These are phyloP conservation scores for Chrysoperla carnea DNA, from an alignment of 1,140 invertebrate species.

Conservation along the genomic window DNA sequence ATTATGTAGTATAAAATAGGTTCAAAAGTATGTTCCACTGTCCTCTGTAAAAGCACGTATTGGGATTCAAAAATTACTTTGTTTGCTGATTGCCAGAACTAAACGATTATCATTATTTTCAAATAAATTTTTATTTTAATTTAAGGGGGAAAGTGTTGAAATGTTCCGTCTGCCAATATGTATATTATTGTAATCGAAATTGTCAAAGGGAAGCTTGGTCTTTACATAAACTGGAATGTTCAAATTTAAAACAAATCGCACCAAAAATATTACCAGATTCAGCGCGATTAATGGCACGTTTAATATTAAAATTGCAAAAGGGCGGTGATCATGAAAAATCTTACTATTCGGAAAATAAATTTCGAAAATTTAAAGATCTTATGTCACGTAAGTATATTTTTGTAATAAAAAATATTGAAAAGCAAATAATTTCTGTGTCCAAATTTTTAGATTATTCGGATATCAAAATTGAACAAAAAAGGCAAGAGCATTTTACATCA, in stretches of 20 bases:
- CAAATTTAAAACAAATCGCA: conserved; percentile 41
- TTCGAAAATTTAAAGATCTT: conserved; percentile 59
- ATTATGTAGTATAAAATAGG: too few relatives aligned
- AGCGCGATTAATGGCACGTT: conserved; percentile 48
- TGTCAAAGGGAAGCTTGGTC: conserved; percentile 62
- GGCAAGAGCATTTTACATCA: conserved; percentile 58
- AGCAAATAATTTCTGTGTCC: conserved; percentile 3
- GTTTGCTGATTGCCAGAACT: too few relatives aligned
- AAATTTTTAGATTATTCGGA: conserved; percentile 53
- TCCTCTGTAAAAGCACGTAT: too few relatives aligned
- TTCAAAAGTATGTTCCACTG: too few relatives aligned
- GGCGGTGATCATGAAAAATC: conserved; percentile 42
- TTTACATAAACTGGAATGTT: conserved; percentile 61
- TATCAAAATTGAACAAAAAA: conserved; percentile 46
- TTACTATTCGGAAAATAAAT: conserved; percentile 46
- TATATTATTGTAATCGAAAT: conserved; percentile 52
- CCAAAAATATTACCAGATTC: conserved; percentile 53
- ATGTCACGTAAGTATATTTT: conserved; percentile 60
- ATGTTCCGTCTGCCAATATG: conserved; percentile 64
- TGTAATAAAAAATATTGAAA: conserved; percentile 4
- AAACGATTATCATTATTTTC: too few relatives aligned
- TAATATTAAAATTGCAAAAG: conserved; percentile 48
- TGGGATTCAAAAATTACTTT: too few relatives aligned
- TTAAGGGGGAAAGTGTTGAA: conserved; percentile 46
- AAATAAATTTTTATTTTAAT: conserved; percentile 5